A percentile compares a stretch with the other conserved stretches of the same genome.
These are phyloP conservation scores for Halictus ligatus DNA, from an alignment of 2,888 invertebrate species.

Conservation along the genomic window DNA sequence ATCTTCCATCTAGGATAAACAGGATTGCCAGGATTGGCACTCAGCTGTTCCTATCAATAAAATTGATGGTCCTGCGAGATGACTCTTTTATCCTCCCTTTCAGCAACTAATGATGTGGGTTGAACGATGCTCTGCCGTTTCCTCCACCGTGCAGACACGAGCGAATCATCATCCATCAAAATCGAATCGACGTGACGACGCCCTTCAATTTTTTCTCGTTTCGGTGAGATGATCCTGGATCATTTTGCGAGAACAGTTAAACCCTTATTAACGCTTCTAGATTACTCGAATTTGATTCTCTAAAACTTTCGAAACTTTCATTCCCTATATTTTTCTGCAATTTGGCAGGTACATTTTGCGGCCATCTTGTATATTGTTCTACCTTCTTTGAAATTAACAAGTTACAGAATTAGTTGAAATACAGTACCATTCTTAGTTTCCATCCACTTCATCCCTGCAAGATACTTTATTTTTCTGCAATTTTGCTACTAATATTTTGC, in stretches of 20 bases:
- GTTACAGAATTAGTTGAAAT: no score
- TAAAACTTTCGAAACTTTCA: no score
- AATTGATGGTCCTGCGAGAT: conserved; percentile 55
- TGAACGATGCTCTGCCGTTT: conserved; percentile 25
- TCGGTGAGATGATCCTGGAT: conserved; percentile 17
- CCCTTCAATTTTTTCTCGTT: conserved; percentile 43
- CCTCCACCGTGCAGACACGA: conserved; percentile 13
- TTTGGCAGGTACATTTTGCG: background rate
- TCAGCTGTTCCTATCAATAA: conserved; percentile 45
- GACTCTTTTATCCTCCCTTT: conserved; percentile 57
- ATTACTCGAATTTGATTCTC: background rate
- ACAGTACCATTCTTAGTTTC: no score
- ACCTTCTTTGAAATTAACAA: no score
- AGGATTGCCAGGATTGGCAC: background rate
- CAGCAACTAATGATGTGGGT: conserved; percentile 59
- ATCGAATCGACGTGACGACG: conserved; percentile 57
- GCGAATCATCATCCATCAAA: conserved; percentile 65
- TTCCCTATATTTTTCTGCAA: background rate
- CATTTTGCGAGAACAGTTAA: conserved; percentile 1
- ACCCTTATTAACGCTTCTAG: background rate
- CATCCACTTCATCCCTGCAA: no score
- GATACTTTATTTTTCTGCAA: no score
- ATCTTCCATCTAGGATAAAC: background rate
- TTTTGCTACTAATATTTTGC: no score
- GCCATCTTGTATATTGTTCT: no score